These are phyloP conservation scores for Aelia acuminata DNA, from an alignment of 2,888 invertebrate species.

Conservation along the genomic window DNA sequence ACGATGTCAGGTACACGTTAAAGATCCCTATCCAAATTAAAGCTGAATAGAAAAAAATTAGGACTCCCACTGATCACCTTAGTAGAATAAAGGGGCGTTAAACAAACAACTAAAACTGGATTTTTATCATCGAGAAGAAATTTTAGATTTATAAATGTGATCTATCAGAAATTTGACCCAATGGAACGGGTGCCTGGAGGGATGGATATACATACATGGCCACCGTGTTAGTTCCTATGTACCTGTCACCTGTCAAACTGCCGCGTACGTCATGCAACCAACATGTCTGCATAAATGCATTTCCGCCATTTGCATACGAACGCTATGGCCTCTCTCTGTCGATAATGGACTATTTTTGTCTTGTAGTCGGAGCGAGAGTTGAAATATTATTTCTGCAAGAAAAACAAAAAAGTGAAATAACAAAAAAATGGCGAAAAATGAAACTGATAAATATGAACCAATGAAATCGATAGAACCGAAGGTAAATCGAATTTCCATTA, in stretches of 20 bases:
- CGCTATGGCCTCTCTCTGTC: background rate
- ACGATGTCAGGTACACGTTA: too few relatives aligned
- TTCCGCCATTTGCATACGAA: slow-evolving; percentile 35
- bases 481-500: background rate
- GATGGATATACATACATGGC: background rate
- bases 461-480: background rate
- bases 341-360: slow-evolving; percentile 28
- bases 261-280: background rate
- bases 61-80: too few relatives aligned
- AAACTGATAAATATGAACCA: background rate
- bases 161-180: background rate
- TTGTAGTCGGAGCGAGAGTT: background rate
- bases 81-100: too few relatives aligned
- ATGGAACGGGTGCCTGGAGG: background rate
- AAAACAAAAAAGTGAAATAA: background rate
- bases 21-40: too few relatives aligned
- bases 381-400: background rate
- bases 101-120: too few relatives aligned
- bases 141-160: background rate
- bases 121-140: too few relatives aligned
- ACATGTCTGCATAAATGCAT: slow-evolving; percentile 48
- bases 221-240: slow-evolving; percentile 24
- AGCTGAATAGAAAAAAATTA: too few relatives aligned
- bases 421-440: background rate
- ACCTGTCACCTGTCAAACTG: slow-evolving; percentile 43